Conservation (phyloP, 2,113 vertebrate genomes). For the Cynoglossus semilaevis region DNA sequence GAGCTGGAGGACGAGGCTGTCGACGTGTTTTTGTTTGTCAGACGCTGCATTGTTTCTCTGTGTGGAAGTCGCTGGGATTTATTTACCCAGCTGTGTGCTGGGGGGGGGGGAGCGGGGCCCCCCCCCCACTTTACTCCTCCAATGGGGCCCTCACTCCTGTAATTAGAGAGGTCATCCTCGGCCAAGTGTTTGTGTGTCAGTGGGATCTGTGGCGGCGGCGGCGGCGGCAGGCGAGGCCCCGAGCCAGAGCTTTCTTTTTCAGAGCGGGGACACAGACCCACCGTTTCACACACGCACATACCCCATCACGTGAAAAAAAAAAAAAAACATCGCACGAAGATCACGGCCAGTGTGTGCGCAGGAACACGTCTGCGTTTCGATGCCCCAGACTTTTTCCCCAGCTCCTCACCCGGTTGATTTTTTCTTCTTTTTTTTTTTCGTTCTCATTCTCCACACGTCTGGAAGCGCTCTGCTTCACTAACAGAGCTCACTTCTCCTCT, state of each 20-base stretch:
- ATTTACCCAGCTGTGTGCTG: conserved; percentile 11
- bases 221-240: no score
- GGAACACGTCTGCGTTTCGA: conserved; percentile 15
- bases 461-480: conserved; percentile 30
- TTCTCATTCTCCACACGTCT: conserved; percentile 52
- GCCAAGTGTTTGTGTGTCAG: conserved; percentile 15
- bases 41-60: not conserved
- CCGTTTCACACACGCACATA: not conserved
- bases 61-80: conserved; percentile 18
- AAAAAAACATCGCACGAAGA: no score
- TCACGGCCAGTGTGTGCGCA: conserved; percentile 27
- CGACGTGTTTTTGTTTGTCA: not conserved
- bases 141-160: conserved; percentile 21
- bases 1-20: conserved; percentile 43
- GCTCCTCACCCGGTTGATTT: no score
- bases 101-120: no score
- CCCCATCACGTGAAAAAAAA: conserved; percentile 45
- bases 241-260: no score
- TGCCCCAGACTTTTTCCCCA: conserved; percentile 6
- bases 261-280: no score
- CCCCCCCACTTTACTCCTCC: conserved; percentile 28
- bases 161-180: conserved; percentile 57
- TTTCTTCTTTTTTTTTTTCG: not conserved
- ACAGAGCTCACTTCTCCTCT: conserved; percentile 59
- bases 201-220: no score